Conservation (phyloP, 2,888 invertebrate genomes). For the Acholoe squamosa region DNA sequence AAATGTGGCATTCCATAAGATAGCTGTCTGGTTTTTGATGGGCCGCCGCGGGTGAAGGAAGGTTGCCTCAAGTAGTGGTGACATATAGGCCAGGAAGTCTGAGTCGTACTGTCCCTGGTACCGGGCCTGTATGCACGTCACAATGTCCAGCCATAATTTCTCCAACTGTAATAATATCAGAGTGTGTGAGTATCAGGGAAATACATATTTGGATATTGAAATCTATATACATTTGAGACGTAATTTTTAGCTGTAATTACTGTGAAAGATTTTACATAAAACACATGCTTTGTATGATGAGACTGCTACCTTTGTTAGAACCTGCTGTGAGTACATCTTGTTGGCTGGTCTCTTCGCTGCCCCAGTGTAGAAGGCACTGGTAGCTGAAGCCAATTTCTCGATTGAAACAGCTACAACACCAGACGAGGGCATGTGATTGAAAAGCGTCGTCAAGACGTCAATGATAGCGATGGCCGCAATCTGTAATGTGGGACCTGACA, state of each 20-base stretch:
- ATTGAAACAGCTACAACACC: constrained; percentile 71
- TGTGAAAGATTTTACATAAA: no score
- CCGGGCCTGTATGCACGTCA: constrained; percentile 74
- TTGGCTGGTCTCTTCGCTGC: constrained; percentile 69
- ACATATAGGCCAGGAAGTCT: constrained; percentile 75
- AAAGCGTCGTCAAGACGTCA: constrained; percentile 66
- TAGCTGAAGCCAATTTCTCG: constrained; percentile 72
- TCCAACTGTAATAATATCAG: constrained; percentile 74
- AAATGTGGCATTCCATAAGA: constrained; percentile 80
- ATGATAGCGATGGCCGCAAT: constrained; percentile 66
- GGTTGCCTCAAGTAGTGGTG: constrained; percentile 77
- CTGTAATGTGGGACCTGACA: constrained; percentile 66
- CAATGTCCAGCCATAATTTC: constrained; percentile 78
- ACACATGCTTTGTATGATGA: not conserved
- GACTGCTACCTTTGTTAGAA: constrained; percentile 72
- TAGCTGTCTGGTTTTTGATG: constrained; percentile 76
- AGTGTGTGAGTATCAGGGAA: not conserved
- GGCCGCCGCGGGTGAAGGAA: constrained; percentile 76
- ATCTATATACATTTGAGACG: not conserved
- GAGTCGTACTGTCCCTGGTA: constrained; percentile 77
- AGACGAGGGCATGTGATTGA: constrained; percentile 73
- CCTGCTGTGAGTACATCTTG: constrained; percentile 73
- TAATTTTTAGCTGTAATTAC: no score
- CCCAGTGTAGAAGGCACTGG: not conserved
- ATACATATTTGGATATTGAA: not conserved